Conservation (phyloP, 1,140 invertebrate species). For the Psix sp. region DNA sequence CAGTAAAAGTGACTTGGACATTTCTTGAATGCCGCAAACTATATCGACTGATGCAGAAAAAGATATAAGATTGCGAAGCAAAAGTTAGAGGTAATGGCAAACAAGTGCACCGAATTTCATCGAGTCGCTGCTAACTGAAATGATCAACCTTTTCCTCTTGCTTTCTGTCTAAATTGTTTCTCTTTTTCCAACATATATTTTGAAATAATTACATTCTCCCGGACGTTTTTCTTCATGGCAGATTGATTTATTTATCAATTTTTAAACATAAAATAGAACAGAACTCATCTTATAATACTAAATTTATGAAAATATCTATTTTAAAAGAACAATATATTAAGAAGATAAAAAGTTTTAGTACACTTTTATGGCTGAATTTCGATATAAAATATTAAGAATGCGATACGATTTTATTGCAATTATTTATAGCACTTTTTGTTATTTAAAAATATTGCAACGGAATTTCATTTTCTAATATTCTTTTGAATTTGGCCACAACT, state of each 20-base stretch:
- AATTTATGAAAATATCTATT: conserved; percentile 21
- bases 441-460: too few species aligned
- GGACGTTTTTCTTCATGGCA: neutral
- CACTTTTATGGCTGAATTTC: conserved; percentile 14
- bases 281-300: conserved; percentile 11
- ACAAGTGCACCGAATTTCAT: too few species aligned
- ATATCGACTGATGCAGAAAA: conserved; percentile 5
- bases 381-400: conserved; percentile 15
- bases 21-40: neutral
- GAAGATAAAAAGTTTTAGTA: conserved; percentile 21
- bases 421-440: too few species aligned
- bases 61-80: neutral
- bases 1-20: conserved; percentile 20
- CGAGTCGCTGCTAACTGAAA: too few species aligned
- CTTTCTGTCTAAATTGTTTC: too few species aligned
- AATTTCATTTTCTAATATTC: too few species aligned
- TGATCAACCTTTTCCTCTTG: too few species aligned
- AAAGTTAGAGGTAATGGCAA: too few species aligned
- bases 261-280: neutral
- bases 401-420: too few species aligned
- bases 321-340: conserved; percentile 7
- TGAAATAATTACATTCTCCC: neutral
- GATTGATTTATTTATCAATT: neutral
- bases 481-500: too few species aligned
- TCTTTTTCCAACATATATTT: neutral